Percentiles rank a stretch among this genome's conserved stretches.
phyloP scores from a whole-genome alignment of 2,113 vertebrate genomes.

The Lathamus discolor region DNA sequence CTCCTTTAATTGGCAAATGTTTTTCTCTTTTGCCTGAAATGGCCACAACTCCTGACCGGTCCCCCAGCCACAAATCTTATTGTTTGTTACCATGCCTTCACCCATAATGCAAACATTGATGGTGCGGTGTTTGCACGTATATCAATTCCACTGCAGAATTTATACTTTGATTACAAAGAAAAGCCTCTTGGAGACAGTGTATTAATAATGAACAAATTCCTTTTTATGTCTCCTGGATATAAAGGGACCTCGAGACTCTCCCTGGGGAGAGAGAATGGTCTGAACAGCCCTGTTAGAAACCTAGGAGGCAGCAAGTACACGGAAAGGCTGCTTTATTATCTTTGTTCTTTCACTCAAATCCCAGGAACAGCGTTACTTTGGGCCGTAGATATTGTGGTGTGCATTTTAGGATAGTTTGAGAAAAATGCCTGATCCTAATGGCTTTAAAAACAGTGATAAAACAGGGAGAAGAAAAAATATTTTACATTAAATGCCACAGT shows the following conservation, averaged over 20 bases:
- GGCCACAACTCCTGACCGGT: not conserved
- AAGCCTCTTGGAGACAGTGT: not conserved
- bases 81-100: not conserved
- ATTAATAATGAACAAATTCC: slow-evolving; percentile 30
- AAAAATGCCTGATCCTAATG: not conserved
- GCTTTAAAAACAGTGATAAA: slow-evolving; percentile 27
- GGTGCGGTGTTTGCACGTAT: accelerated
- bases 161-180: not conserved
- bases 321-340: not conserved
- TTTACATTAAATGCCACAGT: slow-evolving; percentile 15
- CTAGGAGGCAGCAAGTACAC: not conserved
- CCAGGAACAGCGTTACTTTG: not conserved
- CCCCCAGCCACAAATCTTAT: not conserved
- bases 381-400: not conserved
- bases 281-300: not conserved
- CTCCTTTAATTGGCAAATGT: not conserved
- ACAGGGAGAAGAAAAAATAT: slow-evolving; percentile 16
- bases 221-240: slow-evolving; percentile 29
- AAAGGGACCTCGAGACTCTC: not conserved
- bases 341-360: not conserved
- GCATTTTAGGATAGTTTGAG: not conserved
- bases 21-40: not conserved
- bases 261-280: not conserved
- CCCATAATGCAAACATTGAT: accelerated
- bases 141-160: not conserved